Percentiles rank a stretch among this genome's conserved stretches.
Conservation (phyloP, 2,888 invertebrate species). For the Lepetodrilus schrolli region DNA sequence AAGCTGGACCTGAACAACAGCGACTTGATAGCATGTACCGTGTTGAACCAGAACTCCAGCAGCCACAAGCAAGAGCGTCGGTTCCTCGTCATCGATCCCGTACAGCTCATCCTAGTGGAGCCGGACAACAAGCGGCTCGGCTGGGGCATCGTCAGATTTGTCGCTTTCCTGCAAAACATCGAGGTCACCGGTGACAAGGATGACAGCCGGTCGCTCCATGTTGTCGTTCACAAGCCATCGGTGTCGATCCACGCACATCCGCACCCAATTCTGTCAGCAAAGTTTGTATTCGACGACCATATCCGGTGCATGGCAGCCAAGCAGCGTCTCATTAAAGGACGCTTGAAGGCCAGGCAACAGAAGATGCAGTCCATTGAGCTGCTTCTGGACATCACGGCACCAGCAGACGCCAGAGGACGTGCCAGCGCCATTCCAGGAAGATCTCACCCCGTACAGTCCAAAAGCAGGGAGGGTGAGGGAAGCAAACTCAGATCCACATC, state of each 20-base stretch:
- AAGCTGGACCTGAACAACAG: constrained; percentile 97
- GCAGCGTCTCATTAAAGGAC: constrained; percentile 82
- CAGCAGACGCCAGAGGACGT: constrained; percentile 34
- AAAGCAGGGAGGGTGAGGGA: constrained; percentile 22
- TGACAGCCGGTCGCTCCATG: constrained; percentile 94
- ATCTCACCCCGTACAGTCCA: constrained; percentile 65
- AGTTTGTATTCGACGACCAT: constrained; percentile 97
- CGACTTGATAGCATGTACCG: constrained; percentile 96
- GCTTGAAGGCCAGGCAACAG: constrained; percentile 92
- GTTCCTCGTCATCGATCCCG: constrained; percentile 96
- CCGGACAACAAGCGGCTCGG: constrained; percentile 95
- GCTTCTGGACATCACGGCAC: constrained; percentile 81
- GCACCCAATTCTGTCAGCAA: constrained; percentile 70
- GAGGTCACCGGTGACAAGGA: constrained; percentile 96
- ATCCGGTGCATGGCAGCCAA: constrained; percentile 99
- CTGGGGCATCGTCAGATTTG: constrained; percentile 97
- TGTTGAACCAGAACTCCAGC: constrained; percentile 85
- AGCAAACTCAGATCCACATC: constrained; percentile 30
- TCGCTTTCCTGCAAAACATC: constrained; percentile 93
- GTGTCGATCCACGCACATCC: constrained; percentile 78
- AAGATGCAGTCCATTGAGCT: constrained; percentile 97
- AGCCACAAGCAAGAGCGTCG: constrained; percentile 87
- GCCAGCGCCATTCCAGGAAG: constrained; percentile 51
- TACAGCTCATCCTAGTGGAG: constrained; percentile 97
- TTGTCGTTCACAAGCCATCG: constrained; percentile 87